These are phyloP conservation scores for Mesoclemmys tuberculata DNA, from an alignment of 2,113 vertebrate species.

Conservation along the genomic window DNA sequence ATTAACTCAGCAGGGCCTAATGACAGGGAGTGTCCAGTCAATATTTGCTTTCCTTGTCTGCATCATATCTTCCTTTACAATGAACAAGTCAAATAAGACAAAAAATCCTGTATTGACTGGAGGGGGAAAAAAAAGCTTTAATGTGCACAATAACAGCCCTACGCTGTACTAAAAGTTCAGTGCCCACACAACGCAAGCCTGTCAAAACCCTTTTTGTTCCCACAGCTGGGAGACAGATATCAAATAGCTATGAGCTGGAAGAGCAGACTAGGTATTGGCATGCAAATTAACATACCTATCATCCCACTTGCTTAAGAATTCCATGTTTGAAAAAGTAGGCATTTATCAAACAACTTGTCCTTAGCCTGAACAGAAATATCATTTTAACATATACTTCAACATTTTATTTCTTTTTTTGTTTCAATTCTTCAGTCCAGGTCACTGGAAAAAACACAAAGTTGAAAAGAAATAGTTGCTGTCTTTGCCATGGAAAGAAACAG, in stretches of 20 bases:
- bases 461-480: not conserved
- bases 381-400: not conserved
- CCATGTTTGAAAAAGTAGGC: conserved; percentile 19
- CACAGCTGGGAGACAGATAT: not conserved
- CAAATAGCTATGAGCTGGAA: conserved; percentile 67
- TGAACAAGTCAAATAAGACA: not conserved
- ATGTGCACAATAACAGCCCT: not conserved
- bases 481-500: not conserved
- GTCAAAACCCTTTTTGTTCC: not conserved
- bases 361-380: not conserved
- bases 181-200: conserved; percentile 49
- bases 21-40: not conserved
- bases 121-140: not conserved
- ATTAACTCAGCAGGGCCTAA: not conserved
- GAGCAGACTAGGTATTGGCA: conserved; percentile 68
- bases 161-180: conserved; percentile 18
- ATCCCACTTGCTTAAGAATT: conserved; percentile 56
- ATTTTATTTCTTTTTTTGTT: not conserved
- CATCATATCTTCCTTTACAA: not conserved
- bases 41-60: not conserved
- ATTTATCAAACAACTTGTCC: not conserved
- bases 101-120: not conserved
- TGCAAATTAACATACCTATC: conserved; percentile 62
- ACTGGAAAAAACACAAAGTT: not conserved
- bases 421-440: not conserved